Evolutionary conservation across 2,797 vertebrate species (phyloP), one percentile per base, ranked within the genome.

Genomic region (Borostomias antarcticus): DNA sequence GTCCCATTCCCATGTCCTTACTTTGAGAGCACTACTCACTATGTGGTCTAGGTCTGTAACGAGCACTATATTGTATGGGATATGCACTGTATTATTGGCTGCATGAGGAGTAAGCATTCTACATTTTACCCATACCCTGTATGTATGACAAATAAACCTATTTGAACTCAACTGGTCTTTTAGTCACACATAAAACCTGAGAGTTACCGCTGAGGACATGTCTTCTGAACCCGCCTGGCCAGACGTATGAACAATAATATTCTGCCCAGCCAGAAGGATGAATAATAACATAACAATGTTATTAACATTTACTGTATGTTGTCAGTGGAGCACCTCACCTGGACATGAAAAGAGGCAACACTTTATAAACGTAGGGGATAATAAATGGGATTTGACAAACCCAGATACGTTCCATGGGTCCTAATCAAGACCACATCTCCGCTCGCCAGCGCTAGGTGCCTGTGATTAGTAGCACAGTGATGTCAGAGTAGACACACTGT

Each of bases 401-500:
- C 66, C 61, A 63, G 68, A 68, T 74, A 68, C 66, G 64, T 66
- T 76, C 75, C 66, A 64, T 76, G 58, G 67, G 60, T 69, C 62
- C 30, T 71, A 75, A 79, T 69, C 66, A 48, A 75, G 76, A 68
- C 75, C 69, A 60, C 29, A 43, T 4, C 23, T 62, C 17, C 48
- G 53, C 61, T 62, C 58, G 57, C 45, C 72, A 40, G 62, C 47
- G 43, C n/a, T n/a, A n/a, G 66, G 69, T 6, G 71, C 76, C 73
- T 48, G 58, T 72, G 81, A 84, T 88, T 81, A 76, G 65, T 64
- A 76, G 80, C 85, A 82, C 77, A 81, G 85, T 88, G 82, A 68
- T 68, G 76, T 87, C 75, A 73, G 78, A 80, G 85, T 58, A 63
- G 83, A 84, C 58, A 37, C 70, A 66, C 66, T 82, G 78, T 83